Conservation (phyloP, 2,797 vertebrate genomes). For the Crax fasciolata region DNA sequence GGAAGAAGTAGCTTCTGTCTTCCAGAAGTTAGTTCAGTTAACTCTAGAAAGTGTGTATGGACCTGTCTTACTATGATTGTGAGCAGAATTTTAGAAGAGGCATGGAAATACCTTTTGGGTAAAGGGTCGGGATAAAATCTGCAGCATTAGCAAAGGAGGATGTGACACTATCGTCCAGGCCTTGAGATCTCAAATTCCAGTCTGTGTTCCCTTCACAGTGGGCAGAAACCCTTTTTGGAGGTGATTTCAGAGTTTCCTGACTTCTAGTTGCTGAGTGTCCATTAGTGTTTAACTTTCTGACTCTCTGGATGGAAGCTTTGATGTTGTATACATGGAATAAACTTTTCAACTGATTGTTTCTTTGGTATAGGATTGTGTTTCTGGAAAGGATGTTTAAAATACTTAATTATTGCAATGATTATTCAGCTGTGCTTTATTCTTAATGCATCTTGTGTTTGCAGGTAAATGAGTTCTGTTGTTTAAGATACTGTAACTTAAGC, state of each 20-base stretch:
- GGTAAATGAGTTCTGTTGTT: background rate
- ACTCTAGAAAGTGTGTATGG: background rate
- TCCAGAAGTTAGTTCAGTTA: background rate
- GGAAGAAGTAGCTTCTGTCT: background rate
- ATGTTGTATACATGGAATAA: background rate
- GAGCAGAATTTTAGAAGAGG: background rate
- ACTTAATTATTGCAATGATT: background rate
- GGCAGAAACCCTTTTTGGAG: background rate
- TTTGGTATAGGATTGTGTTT: background rate
- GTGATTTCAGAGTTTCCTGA: background rate
- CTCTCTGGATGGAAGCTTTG: background rate
- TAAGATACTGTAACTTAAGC: background rate
- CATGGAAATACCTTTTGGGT: background rate
- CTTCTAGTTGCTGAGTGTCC: background rate
- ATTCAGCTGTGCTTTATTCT: background rate
- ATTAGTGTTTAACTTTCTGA: background rate
- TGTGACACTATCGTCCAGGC: background rate
- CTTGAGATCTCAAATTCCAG: background rate
- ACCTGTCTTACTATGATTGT: background rate
- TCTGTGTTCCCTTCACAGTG: background rate
- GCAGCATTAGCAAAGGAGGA: background rate
- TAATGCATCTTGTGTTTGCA: background rate
- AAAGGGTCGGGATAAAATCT: background rate
- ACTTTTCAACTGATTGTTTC: background rate
- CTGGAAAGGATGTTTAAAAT: background rate